A percentile compares a stretch with the other conserved stretches of the same genome.
Evolutionary conservation across 1,140 invertebrate species (phyloP).

Genomic region (Halictus rubicundus): DNA sequence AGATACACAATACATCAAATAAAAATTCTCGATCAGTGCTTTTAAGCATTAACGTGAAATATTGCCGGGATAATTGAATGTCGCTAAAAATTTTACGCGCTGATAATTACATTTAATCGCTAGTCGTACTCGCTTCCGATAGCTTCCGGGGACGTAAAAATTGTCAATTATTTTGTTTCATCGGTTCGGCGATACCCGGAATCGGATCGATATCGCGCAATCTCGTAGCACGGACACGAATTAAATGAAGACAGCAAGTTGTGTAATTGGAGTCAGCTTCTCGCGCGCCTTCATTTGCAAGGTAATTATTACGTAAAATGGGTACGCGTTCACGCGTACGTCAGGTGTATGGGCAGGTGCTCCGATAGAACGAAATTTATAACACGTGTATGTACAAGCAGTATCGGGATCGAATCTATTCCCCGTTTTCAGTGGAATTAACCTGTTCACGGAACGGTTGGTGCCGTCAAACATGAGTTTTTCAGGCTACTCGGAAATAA

Average conservation of each 20-base stretch:
- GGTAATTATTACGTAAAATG: constrained; percentile 21
- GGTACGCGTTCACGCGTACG: not conserved
- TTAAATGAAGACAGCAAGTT: not conserved
- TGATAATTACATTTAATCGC: not conserved
- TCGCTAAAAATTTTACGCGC: not conserved
- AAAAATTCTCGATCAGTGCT: no score
- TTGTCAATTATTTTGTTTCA: not conserved
- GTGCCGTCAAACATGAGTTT: not conserved
- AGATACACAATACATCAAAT: no score
- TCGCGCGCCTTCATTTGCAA: not conserved
- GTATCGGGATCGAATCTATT: constrained; percentile 19
- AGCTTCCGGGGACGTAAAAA: not conserved
- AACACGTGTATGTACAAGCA: not conserved
- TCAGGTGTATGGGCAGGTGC: constrained; percentile 34
- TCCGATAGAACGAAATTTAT: constrained; percentile 2
- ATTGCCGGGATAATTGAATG: no score
- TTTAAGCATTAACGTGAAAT: no score
- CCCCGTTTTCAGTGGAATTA: not conserved
- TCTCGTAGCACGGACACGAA: not conserved
- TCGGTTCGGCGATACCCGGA: not conserved
- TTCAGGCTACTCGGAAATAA: not conserved
- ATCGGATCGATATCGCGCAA: not conserved
- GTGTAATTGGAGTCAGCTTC: not conserved
- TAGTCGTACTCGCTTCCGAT: not conserved
- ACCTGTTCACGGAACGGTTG: no score